Evolutionary conservation across 1,140 invertebrate genomes (phyloP), one percentile per base, ranked within the genome.

Genomic region (Drosophila kikkawai): DNA sequence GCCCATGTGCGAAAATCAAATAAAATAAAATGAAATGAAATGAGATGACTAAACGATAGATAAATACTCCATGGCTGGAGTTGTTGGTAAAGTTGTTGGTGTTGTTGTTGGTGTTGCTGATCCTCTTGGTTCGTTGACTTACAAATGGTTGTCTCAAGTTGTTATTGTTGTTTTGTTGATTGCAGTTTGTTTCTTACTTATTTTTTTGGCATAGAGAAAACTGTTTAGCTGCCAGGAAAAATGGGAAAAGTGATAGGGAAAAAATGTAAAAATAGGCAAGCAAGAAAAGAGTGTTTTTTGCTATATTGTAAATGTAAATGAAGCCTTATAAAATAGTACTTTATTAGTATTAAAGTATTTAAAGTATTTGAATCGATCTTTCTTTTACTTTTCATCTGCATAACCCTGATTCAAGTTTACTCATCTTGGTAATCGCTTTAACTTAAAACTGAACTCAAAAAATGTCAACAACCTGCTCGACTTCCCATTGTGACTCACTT

Each of bases 41-140:
- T 50, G 26, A 50, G 59, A 75, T 75, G 76, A 68, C 67, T 80
- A 76, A 70, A 76, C 74, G 73, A 75, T 77, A 77, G 71, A 76
- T 67, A 77, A 76, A 77, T 59, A 67, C 61, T 51, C 71, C 32
- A 32, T 19, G 29, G 66, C 29, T 68, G 61, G 9, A 45, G 60
- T 47, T 47, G 48, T 34, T 48, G 47, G 0, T 4, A 26, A n/a
- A 29, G 32, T 42, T 56, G 61, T 55, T 70, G 41, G 2, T 36
- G 47, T 13, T 68, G 42, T 48, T 17, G 64, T 32, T 73, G 44
- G 39, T 29, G 12, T n/a, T 36, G 50, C 58, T 63, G 55, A 65
- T 59, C 44, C 69, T 55, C 61, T 83, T 76, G 82, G 82, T 86
- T 86, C 80, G 71, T 86, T 86, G 82, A 86, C 82, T 86, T 77